Conservation (phyloP, 2,888 invertebrate species). For the Calameuta filiformis region DNA sequence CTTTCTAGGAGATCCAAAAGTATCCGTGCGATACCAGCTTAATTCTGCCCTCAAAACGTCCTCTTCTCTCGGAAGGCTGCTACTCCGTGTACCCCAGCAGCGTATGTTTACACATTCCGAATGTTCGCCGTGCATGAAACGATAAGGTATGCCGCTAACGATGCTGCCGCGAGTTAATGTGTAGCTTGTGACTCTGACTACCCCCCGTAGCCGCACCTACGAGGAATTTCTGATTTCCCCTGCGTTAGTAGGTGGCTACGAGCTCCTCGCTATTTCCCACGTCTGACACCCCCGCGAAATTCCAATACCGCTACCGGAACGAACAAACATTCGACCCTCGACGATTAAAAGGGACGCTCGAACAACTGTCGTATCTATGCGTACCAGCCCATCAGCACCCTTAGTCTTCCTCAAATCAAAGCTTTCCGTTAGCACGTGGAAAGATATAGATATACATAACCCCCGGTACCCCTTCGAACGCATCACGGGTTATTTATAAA, state of each 20-base stretch:
- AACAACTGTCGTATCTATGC: background rate
- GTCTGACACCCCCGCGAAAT: background rate
- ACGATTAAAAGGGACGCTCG: conserved; percentile 3
- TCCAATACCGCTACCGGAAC: background rate
- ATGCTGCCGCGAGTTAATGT: conserved; percentile 49
- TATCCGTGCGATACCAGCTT: background rate
- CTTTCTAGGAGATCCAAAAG: background rate
- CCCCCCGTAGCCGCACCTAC: conserved; percentile 41
- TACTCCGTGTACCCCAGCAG: background rate
- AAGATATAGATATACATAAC: background rate
- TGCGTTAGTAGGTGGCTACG: conserved; percentile 13
- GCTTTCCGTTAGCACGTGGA: background rate
- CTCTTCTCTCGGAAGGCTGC: conserved; percentile 2
- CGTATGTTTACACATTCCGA: conserved; percentile 52
- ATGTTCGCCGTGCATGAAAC: conserved; percentile 47
- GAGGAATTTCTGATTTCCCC: conserved; percentile 59
- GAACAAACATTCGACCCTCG: conserved; percentile 2
- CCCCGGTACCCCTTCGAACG: background rate
- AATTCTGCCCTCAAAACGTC: background rate
- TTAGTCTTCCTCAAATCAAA: background rate
- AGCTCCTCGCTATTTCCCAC: conserved; percentile 26
- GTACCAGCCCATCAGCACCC: background rate
- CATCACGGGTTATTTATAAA: background rate
- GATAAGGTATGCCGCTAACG: conserved; percentile 62
- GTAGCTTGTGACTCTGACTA: conserved; percentile 21